Base-by-base conservation (phyloP, 1,140 invertebrate species). In the Heliconius hermathena region DNA sequence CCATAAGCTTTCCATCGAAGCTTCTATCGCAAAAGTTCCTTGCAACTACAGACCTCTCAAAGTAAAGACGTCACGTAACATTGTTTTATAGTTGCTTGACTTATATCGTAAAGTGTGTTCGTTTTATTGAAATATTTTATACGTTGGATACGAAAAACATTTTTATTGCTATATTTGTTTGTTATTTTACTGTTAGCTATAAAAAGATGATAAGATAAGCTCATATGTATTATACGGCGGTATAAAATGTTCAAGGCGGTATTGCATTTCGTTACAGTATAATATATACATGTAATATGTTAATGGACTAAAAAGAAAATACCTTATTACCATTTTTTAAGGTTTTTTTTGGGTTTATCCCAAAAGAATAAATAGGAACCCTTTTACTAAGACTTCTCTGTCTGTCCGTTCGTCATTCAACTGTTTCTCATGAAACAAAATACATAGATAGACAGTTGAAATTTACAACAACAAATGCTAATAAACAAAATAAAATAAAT, bases 51-150 rank as follows among this genome's bases (percentile, higher is more conserved):
- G 8, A 57, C n/a, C 16, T 54, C 54, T 57, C 9, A 1, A 57
- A 57, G 54, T 57, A 57, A 57, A 57, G 54, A 57, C n/a, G 54
- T 57, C 54, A 57, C 54, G 54, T 57, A 57, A 57, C 54, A 57
- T 57, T 57, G 70, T 71, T 71, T 71, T 71, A 71, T 71, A 74
- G 73, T 73, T 57, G 20, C 49, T 79, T 79, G 78, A 74, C 73
- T 79, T 74, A 52, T 79, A 79, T 79, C 78, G 73, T 79, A 79
- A 79, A 79, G 60, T 79, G 70, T 71, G 78, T 79, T 74, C 73
- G 73, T 79, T 79, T 79, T 74, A 79, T 79, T 79, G 78, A 79
- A 74, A 73, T 79, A 79, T 79, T 79, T 79, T 79, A 79, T 79
- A 74, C 74, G 72, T 70, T 72, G 73, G 20, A 79, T 73, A 71